Percentiles rank a stretch among this genome's conserved stretches.
These are phyloP conservation scores for Temnothorax ravouxi DNA, from an alignment of 2,888 invertebrate genomes.

Conservation along the genomic window DNA sequence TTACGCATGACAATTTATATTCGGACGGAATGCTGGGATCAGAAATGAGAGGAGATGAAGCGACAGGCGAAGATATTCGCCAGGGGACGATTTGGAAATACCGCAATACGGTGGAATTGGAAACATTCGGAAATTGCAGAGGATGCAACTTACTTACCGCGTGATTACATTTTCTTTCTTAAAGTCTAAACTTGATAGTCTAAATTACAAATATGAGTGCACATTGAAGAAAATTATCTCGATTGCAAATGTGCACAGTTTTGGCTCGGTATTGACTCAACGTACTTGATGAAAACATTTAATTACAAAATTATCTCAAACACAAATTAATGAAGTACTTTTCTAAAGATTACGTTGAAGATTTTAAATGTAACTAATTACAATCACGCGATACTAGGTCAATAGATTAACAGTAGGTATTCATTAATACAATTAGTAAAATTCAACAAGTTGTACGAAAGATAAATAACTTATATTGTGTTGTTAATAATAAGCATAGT, in stretches of 20 bases:
- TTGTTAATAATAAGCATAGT: too few species aligned
- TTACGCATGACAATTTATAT: not conserved
- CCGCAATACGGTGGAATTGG: not conserved
- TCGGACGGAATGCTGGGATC: not conserved
- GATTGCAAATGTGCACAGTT: slow-evolving; percentile 70
- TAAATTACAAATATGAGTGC: slow-evolving; percentile 51
- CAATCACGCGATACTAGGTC: too few species aligned
- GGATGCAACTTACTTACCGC: not conserved
- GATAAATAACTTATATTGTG: too few species aligned
- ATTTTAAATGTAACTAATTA: too few species aligned
- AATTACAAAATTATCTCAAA: not conserved
- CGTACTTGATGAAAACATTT: not conserved
- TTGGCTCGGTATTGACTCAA: not conserved
- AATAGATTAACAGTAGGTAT: too few species aligned
- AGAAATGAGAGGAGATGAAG: not conserved
- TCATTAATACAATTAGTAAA: too few species aligned
- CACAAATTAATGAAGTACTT: not conserved
- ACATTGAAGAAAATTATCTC: slow-evolving; percentile 68
- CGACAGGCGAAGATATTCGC: not conserved
- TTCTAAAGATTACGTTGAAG: too few species aligned
- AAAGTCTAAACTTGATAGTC: slow-evolving; percentile 41
- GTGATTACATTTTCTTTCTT: not conserved
- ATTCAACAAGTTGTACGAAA: too few species aligned
- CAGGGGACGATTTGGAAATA: not conserved
- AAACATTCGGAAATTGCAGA: not conserved